These are phyloP conservation scores for Cottus gobio DNA, from an alignment of 2,113 vertebrate species.

Conservation along the genomic window DNA sequence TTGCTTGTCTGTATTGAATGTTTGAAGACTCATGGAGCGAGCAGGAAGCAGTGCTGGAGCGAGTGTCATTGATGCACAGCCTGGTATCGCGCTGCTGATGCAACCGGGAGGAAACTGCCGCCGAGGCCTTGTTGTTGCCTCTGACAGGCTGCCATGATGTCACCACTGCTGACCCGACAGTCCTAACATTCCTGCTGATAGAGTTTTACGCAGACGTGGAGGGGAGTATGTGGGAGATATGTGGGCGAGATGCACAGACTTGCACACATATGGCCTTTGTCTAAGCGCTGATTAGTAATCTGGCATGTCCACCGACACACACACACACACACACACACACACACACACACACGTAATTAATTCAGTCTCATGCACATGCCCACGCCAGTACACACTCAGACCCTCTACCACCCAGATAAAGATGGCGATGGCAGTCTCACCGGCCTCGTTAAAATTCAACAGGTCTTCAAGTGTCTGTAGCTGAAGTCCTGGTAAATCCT, in stretches of 20 bases:
- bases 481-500: slow-evolving; percentile 34
- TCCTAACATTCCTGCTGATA: slow-evolving; percentile 77
- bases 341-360: slow-evolving; percentile 61
- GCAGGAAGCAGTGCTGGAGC: slow-evolving; percentile 27
- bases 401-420: slow-evolving; percentile 45
- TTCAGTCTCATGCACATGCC: slow-evolving; percentile 65
- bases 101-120: slow-evolving; percentile 67
- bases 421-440: slow-evolving; percentile 57
- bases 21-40: slow-evolving; percentile 22
- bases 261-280: slow-evolving; percentile 73
- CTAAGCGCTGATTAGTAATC: slow-evolving; percentile 75
- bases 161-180: slow-evolving; percentile 76
- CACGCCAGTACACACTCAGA: slow-evolving; percentile 64
- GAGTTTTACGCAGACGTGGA: slow-evolving; percentile 53
- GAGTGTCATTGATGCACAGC: slow-evolving; percentile 43
- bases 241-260: slow-evolving; percentile 59
- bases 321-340: slow-evolving; percentile 34
- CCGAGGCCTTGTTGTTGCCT: slow-evolving; percentile 56
- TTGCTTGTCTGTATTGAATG: slow-evolving; percentile 7
- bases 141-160: slow-evolving; percentile 73
- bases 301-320: slow-evolving; percentile 43
- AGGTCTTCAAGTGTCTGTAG: slow-evolving; percentile 61
- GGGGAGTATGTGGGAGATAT: slow-evolving; percentile 42
- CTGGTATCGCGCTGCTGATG: slow-evolving; percentile 67
- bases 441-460: slow-evolving; percentile 74